These are phyloP conservation scores for Hapalemur alaotrensis DNA, from an alignment of 2,797 vertebrate genomes.

Conservation along the genomic window DNA sequence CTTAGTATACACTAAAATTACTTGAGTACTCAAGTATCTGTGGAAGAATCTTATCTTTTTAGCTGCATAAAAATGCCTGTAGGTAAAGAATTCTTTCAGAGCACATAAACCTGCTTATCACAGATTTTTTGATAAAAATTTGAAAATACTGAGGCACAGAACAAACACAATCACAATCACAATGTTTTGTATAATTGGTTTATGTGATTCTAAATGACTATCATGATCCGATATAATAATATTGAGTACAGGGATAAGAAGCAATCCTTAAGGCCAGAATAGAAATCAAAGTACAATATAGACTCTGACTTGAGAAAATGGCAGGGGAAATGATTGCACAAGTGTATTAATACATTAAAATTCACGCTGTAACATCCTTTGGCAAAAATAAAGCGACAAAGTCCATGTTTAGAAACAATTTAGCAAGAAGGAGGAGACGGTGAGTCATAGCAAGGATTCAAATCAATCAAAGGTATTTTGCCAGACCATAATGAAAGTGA, in stretches of 20 bases:
- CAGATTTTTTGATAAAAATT: conserved; percentile 67
- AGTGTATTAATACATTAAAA: conserved; percentile 46
- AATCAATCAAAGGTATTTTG: conserved; percentile 62
- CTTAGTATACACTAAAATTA: background rate
- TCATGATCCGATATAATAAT: conserved; percentile 71
- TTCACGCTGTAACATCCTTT: conserved; percentile 6
- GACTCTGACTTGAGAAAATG: conserved; percentile 64
- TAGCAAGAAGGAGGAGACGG: conserved; percentile 40
- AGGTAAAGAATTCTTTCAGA: conserved; percentile 66
- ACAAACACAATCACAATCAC: conserved; percentile 81
- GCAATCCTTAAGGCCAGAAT: conserved; percentile 56
- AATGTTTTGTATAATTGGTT: conserved; percentile 79
- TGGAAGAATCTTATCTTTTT: conserved; percentile 46
- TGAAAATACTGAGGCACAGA: conserved; percentile 80
- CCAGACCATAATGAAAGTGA: conserved; percentile 24
- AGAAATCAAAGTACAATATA: conserved; percentile 71
- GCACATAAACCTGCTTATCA: conserved; percentile 77
- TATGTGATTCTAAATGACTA: conserved; percentile 79
- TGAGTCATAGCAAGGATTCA: conserved; percentile 32
- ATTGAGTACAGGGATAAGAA: conserved; percentile 75
- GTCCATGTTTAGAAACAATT: conserved; percentile 40
- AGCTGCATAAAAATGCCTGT: conserved; percentile 62
- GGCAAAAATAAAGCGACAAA: background rate
- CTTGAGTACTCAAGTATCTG: conserved; percentile 9
- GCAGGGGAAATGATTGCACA: conserved; percentile 46